Evolutionary conservation across 2,797 vertebrate genomes (phyloP), one percentile per base, ranked within the genome.

Genomic region (Mionectes olivaceus): DNA sequence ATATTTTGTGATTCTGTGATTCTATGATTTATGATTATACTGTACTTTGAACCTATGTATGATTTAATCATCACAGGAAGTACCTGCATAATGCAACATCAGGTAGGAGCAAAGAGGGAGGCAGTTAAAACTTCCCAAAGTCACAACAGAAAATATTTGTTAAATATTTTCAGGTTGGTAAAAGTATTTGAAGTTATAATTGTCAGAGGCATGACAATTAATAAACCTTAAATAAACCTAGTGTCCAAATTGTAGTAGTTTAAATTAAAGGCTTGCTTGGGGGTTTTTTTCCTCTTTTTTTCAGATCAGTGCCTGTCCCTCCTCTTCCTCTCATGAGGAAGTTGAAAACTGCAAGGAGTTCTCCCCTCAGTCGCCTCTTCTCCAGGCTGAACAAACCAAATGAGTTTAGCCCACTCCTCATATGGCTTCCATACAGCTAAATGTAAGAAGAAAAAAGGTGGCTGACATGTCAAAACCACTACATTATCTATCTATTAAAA

Each of bases 251-350:
- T 27, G 0, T 19, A 77, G 7, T 9, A 41, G 25, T 56, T 79
- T 46, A 73, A 69, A 69, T 60, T 8, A 70, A 78, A 47, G 1
- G 2, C 6, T 83, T 35, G 35, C 35, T 35, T 35, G 35, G 35
- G 35, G 7, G 7, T 60, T 28, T 0, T 0, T 3, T 27, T 28
- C 5, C 4, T n/a, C 4, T 35, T 13, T 24, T 41, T 80, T 61
- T 17, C 41, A 16, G 7, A 19, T 35, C 41, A 32, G 32, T 61
- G 41, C 1, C 55, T 82, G 35, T 4, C 19, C 25, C 19, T 60
- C 10, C 47, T 21, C 11, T 12, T 63, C 10, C 10, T 7, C 23
- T 56, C 32, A 28, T 2, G 4, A 27, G 11, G 23, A 37, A 10
- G 32, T 9, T 49, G 49, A 12, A 61, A 15, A 25, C 19, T 37